These are phyloP conservation scores for Phataginus tricuspis DNA, from an alignment of 2,797 vertebrate species.

Conservation along the genomic window DNA sequence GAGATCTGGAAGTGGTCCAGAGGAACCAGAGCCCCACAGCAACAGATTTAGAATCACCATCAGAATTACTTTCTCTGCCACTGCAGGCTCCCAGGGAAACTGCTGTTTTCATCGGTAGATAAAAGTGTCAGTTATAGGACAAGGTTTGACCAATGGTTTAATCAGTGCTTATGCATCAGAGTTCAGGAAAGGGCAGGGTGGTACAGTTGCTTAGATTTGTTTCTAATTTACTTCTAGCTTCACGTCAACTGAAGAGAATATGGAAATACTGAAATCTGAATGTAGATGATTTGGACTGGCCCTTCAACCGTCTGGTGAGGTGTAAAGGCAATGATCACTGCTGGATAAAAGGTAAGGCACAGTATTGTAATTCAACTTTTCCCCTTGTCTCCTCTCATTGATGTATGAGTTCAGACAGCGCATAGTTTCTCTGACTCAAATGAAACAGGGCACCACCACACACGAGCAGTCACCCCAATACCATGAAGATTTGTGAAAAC, in stretches of 20 bases:
- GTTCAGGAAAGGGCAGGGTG: slow-evolving; percentile 2
- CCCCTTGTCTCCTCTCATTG: neutral
- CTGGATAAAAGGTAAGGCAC: neutral
- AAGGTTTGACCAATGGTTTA: neutral
- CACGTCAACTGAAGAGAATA: neutral
- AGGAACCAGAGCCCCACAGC: neutral
- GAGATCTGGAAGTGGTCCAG: slow-evolving; percentile 61
- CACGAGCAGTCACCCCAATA: neutral
- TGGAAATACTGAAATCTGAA: slow-evolving; percentile 16
- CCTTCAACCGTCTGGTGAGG: neutral
- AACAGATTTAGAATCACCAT: slow-evolving; percentile 2
- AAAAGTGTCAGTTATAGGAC: slow-evolving; percentile 10
- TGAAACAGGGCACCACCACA: neutral
- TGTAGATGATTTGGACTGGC: neutral
- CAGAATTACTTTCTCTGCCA: neutral
- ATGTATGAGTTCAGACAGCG: neutral
- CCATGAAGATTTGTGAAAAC: neutral
- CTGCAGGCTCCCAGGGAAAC: neutral
- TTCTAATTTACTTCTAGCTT: neutral
- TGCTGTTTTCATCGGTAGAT: slow-evolving; percentile 24
- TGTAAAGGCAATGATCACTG: neutral
- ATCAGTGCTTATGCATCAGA: neutral
- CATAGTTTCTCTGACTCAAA: neutral
- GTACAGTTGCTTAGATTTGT: neutral
- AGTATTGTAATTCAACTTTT: neutral